phyloP scores from a whole-genome alignment of 2,113 vertebrate genomes.

The Tachuris rubrigastra region DNA sequence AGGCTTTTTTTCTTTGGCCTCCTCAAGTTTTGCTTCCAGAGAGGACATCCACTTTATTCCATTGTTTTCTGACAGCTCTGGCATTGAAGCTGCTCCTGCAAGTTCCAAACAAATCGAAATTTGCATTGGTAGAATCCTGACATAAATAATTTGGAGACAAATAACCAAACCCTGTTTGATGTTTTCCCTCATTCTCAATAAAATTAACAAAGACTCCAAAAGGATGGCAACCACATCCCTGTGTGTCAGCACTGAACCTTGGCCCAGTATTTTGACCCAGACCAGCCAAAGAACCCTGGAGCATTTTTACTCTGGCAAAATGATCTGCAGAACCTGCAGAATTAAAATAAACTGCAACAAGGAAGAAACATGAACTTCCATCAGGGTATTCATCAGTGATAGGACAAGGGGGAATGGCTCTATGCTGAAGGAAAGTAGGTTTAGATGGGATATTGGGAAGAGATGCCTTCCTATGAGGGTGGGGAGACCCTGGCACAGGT shows the following conservation, averaged over 20 bases:
- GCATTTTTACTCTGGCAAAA: neutral
- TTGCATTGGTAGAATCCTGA: neutral
- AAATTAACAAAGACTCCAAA: neutral
- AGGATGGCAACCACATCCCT: neutral
- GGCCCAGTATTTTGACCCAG: too few species aligned
- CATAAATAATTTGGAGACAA: neutral
- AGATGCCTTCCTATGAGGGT: neutral
- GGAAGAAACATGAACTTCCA: neutral
- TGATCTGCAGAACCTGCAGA: too few species aligned
- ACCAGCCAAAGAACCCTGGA: neutral
- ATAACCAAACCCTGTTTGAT: neutral
- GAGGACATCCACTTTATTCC: constrained; percentile 88
- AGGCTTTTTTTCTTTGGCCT: constrained; percentile 70
- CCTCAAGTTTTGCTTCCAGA: constrained; percentile 73
- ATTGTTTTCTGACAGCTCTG: constrained; percentile 2
- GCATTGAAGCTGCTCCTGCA: neutral
- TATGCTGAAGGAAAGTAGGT: neutral
- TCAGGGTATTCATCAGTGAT: neutral
- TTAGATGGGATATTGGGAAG: neutral
- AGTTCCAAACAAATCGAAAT: neutral
- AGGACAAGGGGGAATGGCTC: neutral
- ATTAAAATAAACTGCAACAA: neutral
- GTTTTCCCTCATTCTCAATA: neutral
- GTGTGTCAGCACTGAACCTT: neutral
- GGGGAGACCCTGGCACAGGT: neutral